Evolutionary conservation across 2,113 vertebrate species (phyloP).

Genomic region (Empidonax alnorum): DNA sequence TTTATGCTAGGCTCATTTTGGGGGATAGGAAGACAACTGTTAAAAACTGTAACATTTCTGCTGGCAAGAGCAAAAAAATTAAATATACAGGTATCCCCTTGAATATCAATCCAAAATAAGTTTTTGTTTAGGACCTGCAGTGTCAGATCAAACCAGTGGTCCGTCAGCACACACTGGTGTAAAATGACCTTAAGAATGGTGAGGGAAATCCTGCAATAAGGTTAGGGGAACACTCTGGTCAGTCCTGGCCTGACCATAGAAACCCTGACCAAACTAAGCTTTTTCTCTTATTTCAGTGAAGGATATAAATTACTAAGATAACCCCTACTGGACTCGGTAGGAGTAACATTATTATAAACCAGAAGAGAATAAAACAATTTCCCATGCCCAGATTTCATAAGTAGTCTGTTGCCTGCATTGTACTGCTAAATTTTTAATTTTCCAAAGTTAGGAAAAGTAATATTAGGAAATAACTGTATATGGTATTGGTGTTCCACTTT

Average conservation of each 20-base stretch:
- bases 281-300: background rate
- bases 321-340: background rate
- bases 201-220: background rate
- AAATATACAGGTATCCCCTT: background rate
- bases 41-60: background rate
- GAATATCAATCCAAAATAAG: background rate
- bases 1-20: background rate
- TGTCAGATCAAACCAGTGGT: background rate
- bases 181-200: background rate
- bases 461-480: background rate
- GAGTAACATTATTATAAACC: background rate
- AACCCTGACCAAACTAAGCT: background rate
- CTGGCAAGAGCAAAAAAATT: background rate
- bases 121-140: background rate
- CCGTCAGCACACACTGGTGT: background rate
- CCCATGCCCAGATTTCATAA: background rate
- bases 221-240: background rate
- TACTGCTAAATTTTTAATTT: background rate
- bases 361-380: background rate
- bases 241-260: background rate
- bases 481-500: background rate
- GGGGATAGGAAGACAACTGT: background rate
- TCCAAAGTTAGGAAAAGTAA: background rate
- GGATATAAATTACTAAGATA: background rate
- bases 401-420: background rate